phyloP scores from a whole-genome alignment of 2,797 vertebrate species.

The Silurus lanzhouensis region DNA sequence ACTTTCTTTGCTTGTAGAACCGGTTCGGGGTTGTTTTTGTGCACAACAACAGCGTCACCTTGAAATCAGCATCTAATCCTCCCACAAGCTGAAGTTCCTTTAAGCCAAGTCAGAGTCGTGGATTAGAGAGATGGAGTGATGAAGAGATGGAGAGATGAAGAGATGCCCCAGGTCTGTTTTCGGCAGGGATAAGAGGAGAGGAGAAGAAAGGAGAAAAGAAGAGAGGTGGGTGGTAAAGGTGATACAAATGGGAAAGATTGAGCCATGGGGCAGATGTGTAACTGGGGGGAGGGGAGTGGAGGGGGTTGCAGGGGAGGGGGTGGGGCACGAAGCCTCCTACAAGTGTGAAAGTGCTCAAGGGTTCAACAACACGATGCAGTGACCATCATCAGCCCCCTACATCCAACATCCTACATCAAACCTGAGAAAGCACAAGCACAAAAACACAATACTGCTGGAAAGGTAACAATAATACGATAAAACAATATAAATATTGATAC shows the following conservation, averaged over 20 bases:
- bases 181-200: not conserved
- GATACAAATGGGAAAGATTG: not conserved
- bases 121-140: not conserved
- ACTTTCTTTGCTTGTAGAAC: conserved; percentile 19
- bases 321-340: not conserved
- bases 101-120: conserved; percentile 30
- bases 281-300: not conserved
- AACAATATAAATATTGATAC: not conserved
- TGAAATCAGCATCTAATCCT: conserved; percentile 20
- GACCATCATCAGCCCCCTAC: conserved; percentile 8
- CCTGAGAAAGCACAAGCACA: not conserved
- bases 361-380: not conserved
- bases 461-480: not conserved
- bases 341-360: not conserved
- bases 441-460: not conserved
- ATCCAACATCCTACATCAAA: not conserved
- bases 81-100: conserved; percentile 16
- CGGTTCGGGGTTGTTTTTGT: not conserved
- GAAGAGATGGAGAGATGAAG: not conserved
- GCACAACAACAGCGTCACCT: conserved; percentile 10
- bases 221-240: conserved; percentile 29
- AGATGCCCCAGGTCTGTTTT: conserved; percentile 18
- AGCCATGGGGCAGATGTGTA: conserved; percentile 7
- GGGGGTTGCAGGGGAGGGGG: not conserved
- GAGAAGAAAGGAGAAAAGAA: not conserved